These are phyloP conservation scores for Epizoanthus ramosus DNA, from an alignment of 92 coral and sea anemone genomes.

Conservation along the genomic window DNA sequence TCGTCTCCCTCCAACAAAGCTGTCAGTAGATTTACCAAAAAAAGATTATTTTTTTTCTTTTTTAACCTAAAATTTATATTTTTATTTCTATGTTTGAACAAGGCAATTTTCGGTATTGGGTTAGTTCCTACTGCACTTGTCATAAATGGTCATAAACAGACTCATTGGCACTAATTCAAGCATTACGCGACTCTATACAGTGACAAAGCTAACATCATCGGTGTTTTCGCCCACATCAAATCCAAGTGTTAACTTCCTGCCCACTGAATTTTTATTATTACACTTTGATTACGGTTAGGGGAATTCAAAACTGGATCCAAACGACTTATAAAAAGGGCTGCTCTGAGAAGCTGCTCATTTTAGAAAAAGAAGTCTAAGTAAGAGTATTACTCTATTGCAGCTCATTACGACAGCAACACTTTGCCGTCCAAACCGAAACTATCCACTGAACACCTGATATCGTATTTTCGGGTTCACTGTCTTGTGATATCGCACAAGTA, in stretches of 20 bases:
- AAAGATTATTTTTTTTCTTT: not conserved
- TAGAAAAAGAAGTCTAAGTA: not conserved
- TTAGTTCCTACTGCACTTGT: too few species aligned
- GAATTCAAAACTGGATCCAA: not conserved
- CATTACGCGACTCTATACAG: not conserved
- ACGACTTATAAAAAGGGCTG: not conserved
- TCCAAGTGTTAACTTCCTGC: conserved; percentile 1
- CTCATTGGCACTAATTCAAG: too few species aligned
- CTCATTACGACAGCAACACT: too few species aligned
- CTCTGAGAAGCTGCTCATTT: not conserved
- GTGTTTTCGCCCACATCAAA: not conserved
- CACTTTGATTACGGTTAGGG: not conserved
- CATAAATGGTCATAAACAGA: too few species aligned
- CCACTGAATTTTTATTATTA: not conserved
- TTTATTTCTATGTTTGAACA: not conserved
- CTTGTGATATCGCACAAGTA: not conserved
- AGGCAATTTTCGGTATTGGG: too few species aligned
- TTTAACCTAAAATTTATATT: not conserved
- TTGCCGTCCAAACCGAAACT: not conserved
- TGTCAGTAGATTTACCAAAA: not conserved
- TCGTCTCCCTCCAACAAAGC: too few species aligned
- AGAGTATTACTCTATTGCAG: too few species aligned
- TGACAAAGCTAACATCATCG: not conserved
- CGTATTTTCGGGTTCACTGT: not conserved
- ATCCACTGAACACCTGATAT: not conserved